Percentiles rank a stretch among this genome's conserved stretches.
phyloP scores from a whole-genome alignment of 2,113 vertebrate species.

The Corythoichthys haematopterus region DNA sequence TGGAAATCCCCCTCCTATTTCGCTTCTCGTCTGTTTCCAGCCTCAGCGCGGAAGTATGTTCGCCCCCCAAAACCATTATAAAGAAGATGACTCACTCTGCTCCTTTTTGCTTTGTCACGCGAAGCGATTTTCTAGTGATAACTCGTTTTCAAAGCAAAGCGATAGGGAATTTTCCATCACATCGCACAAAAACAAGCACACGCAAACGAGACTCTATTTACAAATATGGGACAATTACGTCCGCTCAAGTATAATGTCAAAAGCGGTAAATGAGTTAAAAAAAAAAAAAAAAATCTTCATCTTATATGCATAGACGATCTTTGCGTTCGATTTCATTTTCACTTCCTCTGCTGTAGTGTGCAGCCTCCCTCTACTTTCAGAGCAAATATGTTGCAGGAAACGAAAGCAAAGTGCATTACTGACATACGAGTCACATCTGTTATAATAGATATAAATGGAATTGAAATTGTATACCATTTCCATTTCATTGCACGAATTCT shows the following conservation, averaged over 20 bases:
- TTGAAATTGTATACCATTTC: too few relatives aligned
- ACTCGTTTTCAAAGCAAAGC: background rate
- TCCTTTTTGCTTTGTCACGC: background rate
- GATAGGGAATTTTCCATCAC: background rate
- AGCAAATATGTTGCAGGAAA: constrained; percentile 27
- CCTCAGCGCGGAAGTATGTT: constrained; percentile 31
- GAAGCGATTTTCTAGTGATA: background rate
- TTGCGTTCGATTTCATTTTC: constrained; percentile 83
- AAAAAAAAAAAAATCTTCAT: too few relatives aligned
- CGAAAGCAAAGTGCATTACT: constrained; percentile 36
- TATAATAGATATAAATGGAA: too few relatives aligned
- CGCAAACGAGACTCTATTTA: too few relatives aligned
- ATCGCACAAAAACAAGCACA: background rate
- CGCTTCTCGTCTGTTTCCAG: constrained; percentile 12
- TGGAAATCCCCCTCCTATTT: constrained; percentile 80
- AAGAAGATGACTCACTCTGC: constrained; percentile 34
- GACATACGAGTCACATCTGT: background rate
- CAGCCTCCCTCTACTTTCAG: constrained; percentile 5
- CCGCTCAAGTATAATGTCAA: background rate
- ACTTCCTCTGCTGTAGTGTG: constrained; percentile 63
- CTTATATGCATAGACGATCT: constrained; percentile 42
- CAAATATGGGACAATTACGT: too few relatives aligned
- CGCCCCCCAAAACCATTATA: background rate
- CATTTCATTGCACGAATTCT: too few relatives aligned
- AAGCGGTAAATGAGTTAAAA: background rate